phyloP scores from a whole-genome alignment of 2,797 vertebrate genomes.

The Mycteria americana region DNA sequence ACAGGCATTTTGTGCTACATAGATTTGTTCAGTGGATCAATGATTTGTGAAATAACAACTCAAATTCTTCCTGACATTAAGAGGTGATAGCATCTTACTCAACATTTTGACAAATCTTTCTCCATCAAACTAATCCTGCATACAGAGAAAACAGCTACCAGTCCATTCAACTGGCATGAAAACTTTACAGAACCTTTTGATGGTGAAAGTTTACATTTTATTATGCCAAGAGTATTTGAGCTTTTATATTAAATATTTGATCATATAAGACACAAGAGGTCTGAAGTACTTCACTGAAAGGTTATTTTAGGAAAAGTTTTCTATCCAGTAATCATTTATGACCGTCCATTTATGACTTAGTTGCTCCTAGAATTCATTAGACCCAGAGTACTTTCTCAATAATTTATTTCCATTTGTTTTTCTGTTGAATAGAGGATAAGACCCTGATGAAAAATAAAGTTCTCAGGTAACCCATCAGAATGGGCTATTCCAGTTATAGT shows the following conservation, averaged over 20 bases:
- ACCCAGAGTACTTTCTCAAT: neutral
- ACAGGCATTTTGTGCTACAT: neutral
- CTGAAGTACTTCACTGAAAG: neutral
- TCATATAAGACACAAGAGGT: neutral
- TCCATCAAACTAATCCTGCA: constrained; percentile 2
- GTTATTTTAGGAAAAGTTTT: neutral
- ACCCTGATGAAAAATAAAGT: neutral
- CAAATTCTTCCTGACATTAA: constrained; percentile 37
- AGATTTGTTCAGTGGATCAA: neutral
- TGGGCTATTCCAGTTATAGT: neutral
- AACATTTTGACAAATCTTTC: neutral
- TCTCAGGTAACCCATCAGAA: neutral
- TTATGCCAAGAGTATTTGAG: neutral
- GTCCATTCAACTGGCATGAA: neutral
- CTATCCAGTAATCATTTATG: neutral
- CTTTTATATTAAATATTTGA: neutral
- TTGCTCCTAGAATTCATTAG: neutral
- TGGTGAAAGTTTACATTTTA: neutral
- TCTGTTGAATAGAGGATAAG: neutral
- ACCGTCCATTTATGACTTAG: neutral
- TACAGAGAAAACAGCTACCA: neutral
- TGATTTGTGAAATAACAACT: neutral
- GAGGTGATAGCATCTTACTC: constrained; percentile 10
- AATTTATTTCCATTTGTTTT: neutral
- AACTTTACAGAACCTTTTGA: neutral